phyloP scores from a whole-genome alignment of 1,140 invertebrate genomes.

The Orchestia grillus region DNA sequence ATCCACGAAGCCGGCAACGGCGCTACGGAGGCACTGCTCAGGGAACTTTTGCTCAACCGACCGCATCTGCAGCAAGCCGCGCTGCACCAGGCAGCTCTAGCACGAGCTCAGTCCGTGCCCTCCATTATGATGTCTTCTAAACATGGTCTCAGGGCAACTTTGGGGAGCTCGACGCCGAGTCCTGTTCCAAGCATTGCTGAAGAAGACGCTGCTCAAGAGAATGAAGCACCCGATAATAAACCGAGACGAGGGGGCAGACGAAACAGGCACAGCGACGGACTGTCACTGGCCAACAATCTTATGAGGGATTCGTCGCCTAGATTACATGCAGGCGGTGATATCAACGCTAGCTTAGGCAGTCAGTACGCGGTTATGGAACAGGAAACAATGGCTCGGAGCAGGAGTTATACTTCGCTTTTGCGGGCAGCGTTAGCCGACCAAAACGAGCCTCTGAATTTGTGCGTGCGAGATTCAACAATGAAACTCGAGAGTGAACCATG shows the following conservation, averaged over 20 bases:
- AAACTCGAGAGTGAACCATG: not conserved
- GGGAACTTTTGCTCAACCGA: slow-evolving; percentile 64
- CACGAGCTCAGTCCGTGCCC: slow-evolving; percentile 66
- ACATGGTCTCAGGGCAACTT: slow-evolving; percentile 67
- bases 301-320: slow-evolving; percentile 11
- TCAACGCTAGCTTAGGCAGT: not conserved
- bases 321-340: slow-evolving; percentile 24
- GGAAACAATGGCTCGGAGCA: slow-evolving; percentile 58
- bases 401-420: slow-evolving; percentile 64
- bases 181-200: slow-evolving; percentile 73
- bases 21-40: slow-evolving; percentile 68
- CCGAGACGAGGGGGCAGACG: slow-evolving; percentile 37
- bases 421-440: slow-evolving; percentile 71
- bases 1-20: slow-evolving; percentile 67
- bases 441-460: slow-evolving; percentile 86
- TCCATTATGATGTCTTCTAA: slow-evolving; percentile 65
- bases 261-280: slow-evolving; percentile 60
- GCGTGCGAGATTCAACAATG: slow-evolving; percentile 77
- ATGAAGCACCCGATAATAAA: slow-evolving; percentile 55
- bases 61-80: slow-evolving; percentile 68
- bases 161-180: slow-evolving; percentile 68
- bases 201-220: slow-evolving; percentile 62
- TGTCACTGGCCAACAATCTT: slow-evolving; percentile 34
- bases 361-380: slow-evolving; percentile 60
- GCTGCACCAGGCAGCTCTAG: slow-evolving; percentile 65